Evolutionary conservation across 1,140 invertebrate species (phyloP).

Genomic region (Panulirus ornatus): DNA sequence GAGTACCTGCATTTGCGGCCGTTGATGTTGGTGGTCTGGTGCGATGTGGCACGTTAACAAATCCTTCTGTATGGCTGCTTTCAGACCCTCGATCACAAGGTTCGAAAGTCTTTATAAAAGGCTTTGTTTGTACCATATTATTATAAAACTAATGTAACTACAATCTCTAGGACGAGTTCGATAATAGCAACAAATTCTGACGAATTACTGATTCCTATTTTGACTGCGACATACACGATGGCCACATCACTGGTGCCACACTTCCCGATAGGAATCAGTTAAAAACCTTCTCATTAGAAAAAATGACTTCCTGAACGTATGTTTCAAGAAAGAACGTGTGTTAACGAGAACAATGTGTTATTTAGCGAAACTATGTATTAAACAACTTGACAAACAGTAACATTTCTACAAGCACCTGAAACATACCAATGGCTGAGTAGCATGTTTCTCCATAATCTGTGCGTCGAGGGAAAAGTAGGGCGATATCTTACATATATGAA

Average conservation of each 20-base stretch:
- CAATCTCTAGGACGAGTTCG: neutral
- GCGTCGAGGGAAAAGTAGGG: neutral
- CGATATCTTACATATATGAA: neutral
- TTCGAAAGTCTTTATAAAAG: slow-evolving; percentile 21
- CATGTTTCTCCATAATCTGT: slow-evolving; percentile 23
- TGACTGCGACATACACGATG: too few relatives aligned
- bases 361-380: slow-evolving; percentile 4
- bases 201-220: neutral
- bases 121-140: slow-evolving; percentile 45
- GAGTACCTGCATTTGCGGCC: too few relatives aligned
- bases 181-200: neutral
- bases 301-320: slow-evolving; percentile 17
- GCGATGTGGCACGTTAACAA: slow-evolving; percentile 8
- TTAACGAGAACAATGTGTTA: slow-evolving; percentile 38
- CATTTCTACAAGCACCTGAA: slow-evolving; percentile 20
- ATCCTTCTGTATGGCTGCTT: slow-evolving; percentile 46
- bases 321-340: slow-evolving; percentile 13
- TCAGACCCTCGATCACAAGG: slow-evolving; percentile 19
- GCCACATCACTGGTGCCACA: too few relatives aligned
- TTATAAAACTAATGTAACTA: slow-evolving; percentile 29
- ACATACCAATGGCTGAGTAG: slow-evolving; percentile 28
- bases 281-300: neutral
- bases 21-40: too few relatives aligned
- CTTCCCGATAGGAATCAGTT: neutral
- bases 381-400: slow-evolving; percentile 15